phyloP scores from a whole-genome alignment of 2,888 invertebrate genomes.

The Heliothis peltigera region DNA sequence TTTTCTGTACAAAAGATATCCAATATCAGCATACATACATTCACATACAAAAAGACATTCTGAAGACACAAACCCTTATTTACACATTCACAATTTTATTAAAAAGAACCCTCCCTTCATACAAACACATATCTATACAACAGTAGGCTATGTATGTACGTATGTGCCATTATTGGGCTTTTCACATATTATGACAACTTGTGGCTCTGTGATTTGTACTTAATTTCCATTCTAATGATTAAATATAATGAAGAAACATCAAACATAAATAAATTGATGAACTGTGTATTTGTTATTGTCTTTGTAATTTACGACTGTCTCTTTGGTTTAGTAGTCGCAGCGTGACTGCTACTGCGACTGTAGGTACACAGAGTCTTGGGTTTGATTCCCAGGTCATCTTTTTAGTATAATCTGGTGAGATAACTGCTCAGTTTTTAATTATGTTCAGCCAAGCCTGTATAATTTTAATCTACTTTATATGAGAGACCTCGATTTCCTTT shows the following conservation, averaged over 20 bases:
- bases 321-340: too few species aligned
- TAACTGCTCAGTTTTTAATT: neutral
- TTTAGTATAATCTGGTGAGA: too few species aligned
- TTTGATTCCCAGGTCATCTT: too few species aligned
- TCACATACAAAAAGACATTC: neutral
- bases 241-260: neutral
- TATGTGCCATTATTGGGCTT: neutral
- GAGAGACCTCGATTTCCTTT: slow-evolving; percentile 22
- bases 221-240: neutral
- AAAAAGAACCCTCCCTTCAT: slow-evolving; percentile 6
- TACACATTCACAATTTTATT: slow-evolving; percentile 22
- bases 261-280: too few species aligned
- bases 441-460: neutral
- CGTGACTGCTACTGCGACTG: too few species aligned
- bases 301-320: too few species aligned
- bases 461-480: slow-evolving; percentile 14
- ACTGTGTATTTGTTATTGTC: too few species aligned
- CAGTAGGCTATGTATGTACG: neutral
- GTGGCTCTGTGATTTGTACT: neutral
- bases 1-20: neutral
- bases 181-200: neutral
- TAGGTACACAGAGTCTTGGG: too few species aligned
- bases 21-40: neutral
- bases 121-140: too few species aligned
- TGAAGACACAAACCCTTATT: slow-evolving; percentile 6